These are phyloP conservation scores for Augiades crinisus DNA, from an alignment of 2,888 invertebrate species.

Conservation along the genomic window DNA sequence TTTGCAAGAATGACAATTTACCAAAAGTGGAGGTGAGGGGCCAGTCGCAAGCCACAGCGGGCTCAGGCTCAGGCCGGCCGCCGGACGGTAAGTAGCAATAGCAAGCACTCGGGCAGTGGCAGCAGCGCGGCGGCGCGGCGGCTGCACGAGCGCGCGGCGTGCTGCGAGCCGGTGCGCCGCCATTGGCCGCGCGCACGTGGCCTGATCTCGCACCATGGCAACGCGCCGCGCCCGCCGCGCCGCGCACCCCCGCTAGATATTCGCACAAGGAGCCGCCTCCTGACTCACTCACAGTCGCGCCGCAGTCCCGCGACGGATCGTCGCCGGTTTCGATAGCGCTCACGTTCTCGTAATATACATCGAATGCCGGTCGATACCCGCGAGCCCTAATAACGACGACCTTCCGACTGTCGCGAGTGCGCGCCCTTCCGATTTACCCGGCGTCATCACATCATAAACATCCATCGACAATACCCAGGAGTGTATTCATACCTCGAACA, in stretches of 20 bases:
- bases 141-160: conserved; percentile 40
- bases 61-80: no score
- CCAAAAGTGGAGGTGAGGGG: no score
- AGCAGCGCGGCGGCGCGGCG: conserved; percentile 86
- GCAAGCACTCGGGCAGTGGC: background rate
- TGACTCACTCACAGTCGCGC: conserved; percentile 36
- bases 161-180: conserved; percentile 42
- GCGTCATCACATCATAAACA: background rate
- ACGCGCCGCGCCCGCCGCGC: conserved; percentile 48
- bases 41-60: no score
- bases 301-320: conserved; percentile 30
- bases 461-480: background rate
- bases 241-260: conserved; percentile 45
- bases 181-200: conserved; percentile 87
- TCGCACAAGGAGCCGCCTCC: conserved; percentile 34
- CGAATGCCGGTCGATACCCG: conserved; percentile 55
- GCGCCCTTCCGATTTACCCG: conserved; percentile 1
- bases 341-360: conserved; percentile 27
- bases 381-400: conserved; percentile 33
- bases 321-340: conserved; percentile 7
- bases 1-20: no score
- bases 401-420: conserved; percentile 20
- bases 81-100: no score
- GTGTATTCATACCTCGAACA: background rate
- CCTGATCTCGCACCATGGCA: conserved; percentile 89